Evolutionary conservation across 2,888 invertebrate species (phyloP).

Genomic region (Chloroclysta siterata): DNA sequence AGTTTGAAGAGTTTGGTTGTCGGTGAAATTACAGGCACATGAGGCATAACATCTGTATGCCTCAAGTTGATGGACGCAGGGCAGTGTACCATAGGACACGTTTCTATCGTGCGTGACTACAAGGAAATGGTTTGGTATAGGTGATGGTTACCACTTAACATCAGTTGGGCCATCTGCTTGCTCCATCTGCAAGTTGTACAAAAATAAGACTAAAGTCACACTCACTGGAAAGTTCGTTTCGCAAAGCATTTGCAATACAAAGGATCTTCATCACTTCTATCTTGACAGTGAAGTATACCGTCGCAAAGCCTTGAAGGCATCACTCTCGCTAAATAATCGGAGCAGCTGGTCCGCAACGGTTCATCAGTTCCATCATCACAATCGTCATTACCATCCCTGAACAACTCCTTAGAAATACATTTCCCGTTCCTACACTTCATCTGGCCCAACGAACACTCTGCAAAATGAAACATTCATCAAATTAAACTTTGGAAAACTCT

Average conservation of each 20-base stretch:
- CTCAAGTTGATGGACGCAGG: no score
- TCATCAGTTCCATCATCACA: slow-evolving; percentile 91
- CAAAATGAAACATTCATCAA: slow-evolving; percentile 44
- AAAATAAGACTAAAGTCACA: slow-evolving; percentile 10
- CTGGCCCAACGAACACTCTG: slow-evolving; percentile 87
- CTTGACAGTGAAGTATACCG: slow-evolving; percentile 90
- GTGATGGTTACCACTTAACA: no score
- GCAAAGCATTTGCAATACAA: slow-evolving; percentile 86
- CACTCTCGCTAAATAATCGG: slow-evolving; percentile 87
- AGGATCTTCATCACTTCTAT: slow-evolving; percentile 90
- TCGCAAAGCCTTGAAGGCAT: slow-evolving; percentile 90
- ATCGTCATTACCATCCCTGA: slow-evolving; percentile 88
- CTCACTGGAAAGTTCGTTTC: slow-evolving; percentile 64
- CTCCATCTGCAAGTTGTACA: no score
- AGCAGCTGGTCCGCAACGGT: slow-evolving; percentile 85
- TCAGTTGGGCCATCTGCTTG: no score
- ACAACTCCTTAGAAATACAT: slow-evolving; percentile 88
- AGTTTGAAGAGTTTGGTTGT: no score
- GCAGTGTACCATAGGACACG: no score
- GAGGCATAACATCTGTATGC: no score
- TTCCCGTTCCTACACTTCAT: slow-evolving; percentile 88
- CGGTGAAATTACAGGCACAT: no score
- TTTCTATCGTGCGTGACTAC: no score
- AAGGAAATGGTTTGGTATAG: no score
- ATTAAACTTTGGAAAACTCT: slow-evolving; percentile 25